phyloP scores from a whole-genome alignment of 2,888 invertebrate genomes.

The Ormyrus rosae region DNA sequence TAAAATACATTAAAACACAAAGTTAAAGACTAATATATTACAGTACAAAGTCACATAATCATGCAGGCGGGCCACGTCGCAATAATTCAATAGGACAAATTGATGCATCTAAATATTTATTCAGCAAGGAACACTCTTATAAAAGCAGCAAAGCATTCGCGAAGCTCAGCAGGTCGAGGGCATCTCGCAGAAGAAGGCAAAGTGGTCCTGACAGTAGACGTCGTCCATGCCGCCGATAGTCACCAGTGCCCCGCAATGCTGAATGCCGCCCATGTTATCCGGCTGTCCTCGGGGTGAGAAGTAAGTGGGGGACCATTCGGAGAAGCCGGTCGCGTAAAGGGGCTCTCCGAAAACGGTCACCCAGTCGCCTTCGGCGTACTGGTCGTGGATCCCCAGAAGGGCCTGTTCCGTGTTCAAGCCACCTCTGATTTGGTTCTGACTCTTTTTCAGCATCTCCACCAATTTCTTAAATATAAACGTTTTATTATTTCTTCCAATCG shows the following conservation, averaged over 20 bases:
- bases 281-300: constrained; percentile 55
- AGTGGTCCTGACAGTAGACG: constrained; percentile 60
- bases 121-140: too few species aligned
- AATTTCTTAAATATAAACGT: too few species aligned
- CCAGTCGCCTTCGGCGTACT: constrained; percentile 63
- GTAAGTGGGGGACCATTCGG: constrained; percentile 61
- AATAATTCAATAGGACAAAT: too few species aligned
- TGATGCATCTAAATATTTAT: too few species aligned
- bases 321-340: constrained; percentile 60
- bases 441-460: too few species aligned
- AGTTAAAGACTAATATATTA: too few species aligned
- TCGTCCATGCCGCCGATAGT: constrained; percentile 63
- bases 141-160: too few species aligned
- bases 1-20: too few species aligned
- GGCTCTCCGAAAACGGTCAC: constrained; percentile 63
- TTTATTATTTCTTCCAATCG: too few species aligned
- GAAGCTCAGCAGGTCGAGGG: constrained; percentile 12
- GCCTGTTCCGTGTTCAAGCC: constrained; percentile 26
- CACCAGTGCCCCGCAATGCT: constrained; percentile 61
- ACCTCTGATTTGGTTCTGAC: too few species aligned
- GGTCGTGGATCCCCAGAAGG: constrained; percentile 62
- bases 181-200: constrained; percentile 63
- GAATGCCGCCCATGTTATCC: constrained; percentile 61
- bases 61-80: too few species aligned
- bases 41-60: too few species aligned